A percentile compares a stretch with the other conserved stretches of the same genome.
These are phyloP conservation scores for Meleagris gallopavo DNA, from an alignment of 2,113 vertebrate species.

Conservation along the genomic window DNA sequence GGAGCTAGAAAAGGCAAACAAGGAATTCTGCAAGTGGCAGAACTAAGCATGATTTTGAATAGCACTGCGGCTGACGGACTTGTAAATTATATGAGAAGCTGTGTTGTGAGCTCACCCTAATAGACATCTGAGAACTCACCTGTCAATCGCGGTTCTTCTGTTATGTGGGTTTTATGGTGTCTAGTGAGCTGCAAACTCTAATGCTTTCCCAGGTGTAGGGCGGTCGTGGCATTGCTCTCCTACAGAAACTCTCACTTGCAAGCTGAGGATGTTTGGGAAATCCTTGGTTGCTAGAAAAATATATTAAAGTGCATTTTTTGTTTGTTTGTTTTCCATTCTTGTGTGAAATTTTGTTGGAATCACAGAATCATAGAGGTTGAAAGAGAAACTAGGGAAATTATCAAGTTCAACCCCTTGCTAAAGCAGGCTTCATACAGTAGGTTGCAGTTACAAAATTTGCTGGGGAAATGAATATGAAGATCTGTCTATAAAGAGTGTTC, in stretches of 20 bases:
- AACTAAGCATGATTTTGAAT: conserved; percentile 30
- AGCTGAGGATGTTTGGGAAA: not conserved
- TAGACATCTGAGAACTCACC: conserved; percentile 31
- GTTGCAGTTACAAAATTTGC: not conserved
- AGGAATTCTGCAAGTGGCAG: not conserved
- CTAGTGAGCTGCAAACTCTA: not conserved
- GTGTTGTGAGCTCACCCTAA: conserved; percentile 38
- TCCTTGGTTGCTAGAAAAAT: not conserved
- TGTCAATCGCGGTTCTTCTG: conserved; percentile 18
- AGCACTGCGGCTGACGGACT: not conserved
- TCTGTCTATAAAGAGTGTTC: not conserved
- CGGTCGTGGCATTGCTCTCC: not conserved
- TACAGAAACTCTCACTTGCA: not conserved
- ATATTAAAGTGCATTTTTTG: not conserved
- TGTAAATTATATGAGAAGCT: conserved; percentile 58
- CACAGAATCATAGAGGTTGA: no score
- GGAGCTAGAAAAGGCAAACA: conserved; percentile 5
- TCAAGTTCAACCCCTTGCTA: no score
- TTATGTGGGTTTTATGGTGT: not conserved
- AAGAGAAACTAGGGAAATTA: no score
- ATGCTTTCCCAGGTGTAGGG: not conserved
- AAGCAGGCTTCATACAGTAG: no score
- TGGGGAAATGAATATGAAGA: not conserved
- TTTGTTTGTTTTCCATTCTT: not conserved
- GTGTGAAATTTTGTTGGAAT: not conserved